Evolutionary conservation across 2,888 invertebrate species (phyloP), one percentile per base, ranked within the genome.

Genomic region (Onchidella celtica): DNA sequence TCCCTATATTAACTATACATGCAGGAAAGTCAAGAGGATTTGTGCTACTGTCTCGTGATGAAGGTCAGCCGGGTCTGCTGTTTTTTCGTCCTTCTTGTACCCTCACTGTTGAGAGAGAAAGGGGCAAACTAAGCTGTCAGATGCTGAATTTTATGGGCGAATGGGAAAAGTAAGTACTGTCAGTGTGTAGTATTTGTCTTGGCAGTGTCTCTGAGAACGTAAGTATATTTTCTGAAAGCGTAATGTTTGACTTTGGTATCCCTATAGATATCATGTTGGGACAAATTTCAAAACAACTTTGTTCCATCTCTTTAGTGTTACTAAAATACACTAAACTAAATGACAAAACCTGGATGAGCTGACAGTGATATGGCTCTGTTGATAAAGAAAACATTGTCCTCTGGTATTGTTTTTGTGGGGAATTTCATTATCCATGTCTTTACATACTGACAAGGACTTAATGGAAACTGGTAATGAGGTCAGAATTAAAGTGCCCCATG

Each of bases 11-110:
- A n/a, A 6, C 3, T 72, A 34, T 55, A 17, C 55, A 24, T 14
- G 32, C 59, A 83, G 85, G 86, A 27, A 83, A 68, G 47, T 69
- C 73, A 68, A 80, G 81, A 47, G 78, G 59, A 6, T 81, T 34
- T 24, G 63, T 80, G 59, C 38, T 81, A 17, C 38, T 75, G 0
- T 72, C 78, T 3, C 38, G 63, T 47, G 57, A 66, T 14, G 69
- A 69, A 40, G 40, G 47, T 36, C 70, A 66, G 14, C 70, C 24
- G 11, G 69, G 36, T 3, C 66, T 78, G 2, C 17, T 84, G 36
- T 68, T 84, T 63, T 81, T 82, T 29, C 78, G 84, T 2, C 81
- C 81, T n/a, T 79, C 84, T 1, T 72, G 61, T 70, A 59, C 73
- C 9, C 65, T 83, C 61, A 79, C 81, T 57, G 68, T 83, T 11